A percentile compares a stretch with the other conserved stretches of the same genome.
phyloP scores from a whole-genome alignment of 2,888 invertebrate species.

The Microctonus aethiopoides region DNA sequence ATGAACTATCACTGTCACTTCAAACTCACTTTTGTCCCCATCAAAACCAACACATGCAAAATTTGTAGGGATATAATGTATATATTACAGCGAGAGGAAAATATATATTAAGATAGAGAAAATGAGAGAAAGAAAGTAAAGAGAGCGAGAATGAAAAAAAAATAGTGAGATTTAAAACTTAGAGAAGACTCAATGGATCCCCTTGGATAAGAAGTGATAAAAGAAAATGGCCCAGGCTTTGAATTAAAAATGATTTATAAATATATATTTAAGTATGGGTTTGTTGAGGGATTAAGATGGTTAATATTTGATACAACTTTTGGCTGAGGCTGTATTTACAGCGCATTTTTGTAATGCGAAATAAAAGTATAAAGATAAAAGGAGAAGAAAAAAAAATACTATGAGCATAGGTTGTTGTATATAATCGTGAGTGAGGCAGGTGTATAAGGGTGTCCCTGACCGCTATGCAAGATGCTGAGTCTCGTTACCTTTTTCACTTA shows the following conservation, averaged over 20 bases:
- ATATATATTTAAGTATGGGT: background rate
- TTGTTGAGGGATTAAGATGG: background rate
- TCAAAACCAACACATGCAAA: background rate
- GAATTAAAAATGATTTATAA: background rate
- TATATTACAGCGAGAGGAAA: background rate
- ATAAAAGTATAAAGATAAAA: background rate
- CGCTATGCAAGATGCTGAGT: constrained; percentile 17
- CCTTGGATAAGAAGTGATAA: background rate
- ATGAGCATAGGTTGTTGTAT: constrained; percentile 12
- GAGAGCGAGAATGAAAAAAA: background rate
- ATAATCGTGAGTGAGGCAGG: constrained; percentile 21
- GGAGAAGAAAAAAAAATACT: constrained; percentile 12
- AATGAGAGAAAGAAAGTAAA: background rate
- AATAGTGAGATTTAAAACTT: background rate
- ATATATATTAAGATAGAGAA: no score
- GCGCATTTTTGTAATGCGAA: background rate
- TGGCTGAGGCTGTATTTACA: constrained; percentile 20
- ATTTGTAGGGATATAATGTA: background rate
- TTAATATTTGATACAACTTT: constrained; percentile 7
- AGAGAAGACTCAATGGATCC: background rate
- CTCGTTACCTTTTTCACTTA: background rate
- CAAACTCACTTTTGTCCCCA: background rate
- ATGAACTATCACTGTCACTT: constrained; percentile 9
- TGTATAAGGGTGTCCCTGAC: constrained; percentile 19
- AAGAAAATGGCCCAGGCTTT: background rate